Percentiles rank a stretch among this genome's conserved stretches.
phyloP scores from a whole-genome alignment of 2,888 invertebrate genomes.

The Agrotis puta region DNA sequence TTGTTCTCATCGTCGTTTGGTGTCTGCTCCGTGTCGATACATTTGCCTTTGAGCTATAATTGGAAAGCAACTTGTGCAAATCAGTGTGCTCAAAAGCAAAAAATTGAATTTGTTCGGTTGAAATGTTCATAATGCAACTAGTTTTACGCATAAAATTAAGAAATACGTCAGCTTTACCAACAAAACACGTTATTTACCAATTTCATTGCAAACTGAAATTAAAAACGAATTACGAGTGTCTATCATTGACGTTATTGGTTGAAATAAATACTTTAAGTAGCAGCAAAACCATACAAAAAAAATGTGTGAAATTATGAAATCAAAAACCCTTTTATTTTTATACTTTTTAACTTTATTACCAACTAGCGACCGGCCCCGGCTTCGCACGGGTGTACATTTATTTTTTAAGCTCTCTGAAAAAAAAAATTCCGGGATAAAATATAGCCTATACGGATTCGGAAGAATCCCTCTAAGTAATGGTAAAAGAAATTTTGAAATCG shows the following conservation, averaged over 20 bases:
- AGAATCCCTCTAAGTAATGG: too few species aligned
- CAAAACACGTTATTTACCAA: slow-evolving; percentile 8
- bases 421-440: too few species aligned
- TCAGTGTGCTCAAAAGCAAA: not conserved
- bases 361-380: too few species aligned
- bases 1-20: slow-evolving; percentile 15
- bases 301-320: too few species aligned
- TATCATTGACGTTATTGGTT: slow-evolving; percentile 12
- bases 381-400: too few species aligned
- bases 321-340: too few species aligned
- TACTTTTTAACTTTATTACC: too few species aligned
- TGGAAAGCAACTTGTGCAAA: slow-evolving; percentile 17
- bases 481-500: too few species aligned
- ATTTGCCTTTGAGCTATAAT: not conserved
- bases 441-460: too few species aligned
- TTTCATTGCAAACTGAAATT: slow-evolving; percentile 12
- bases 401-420: too few species aligned
- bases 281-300: not conserved
- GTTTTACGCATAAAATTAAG: slow-evolving; percentile 13
- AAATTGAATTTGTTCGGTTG: not conserved
- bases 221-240: slow-evolving; percentile 13
- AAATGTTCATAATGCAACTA: slow-evolving; percentile 10
- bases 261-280: not conserved
- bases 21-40: not conserved
- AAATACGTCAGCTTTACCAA: slow-evolving; percentile 21